These are phyloP conservation scores for Sarcophaga bullata DNA, from an alignment of 1,140 invertebrate genomes.

Conservation along the genomic window DNA sequence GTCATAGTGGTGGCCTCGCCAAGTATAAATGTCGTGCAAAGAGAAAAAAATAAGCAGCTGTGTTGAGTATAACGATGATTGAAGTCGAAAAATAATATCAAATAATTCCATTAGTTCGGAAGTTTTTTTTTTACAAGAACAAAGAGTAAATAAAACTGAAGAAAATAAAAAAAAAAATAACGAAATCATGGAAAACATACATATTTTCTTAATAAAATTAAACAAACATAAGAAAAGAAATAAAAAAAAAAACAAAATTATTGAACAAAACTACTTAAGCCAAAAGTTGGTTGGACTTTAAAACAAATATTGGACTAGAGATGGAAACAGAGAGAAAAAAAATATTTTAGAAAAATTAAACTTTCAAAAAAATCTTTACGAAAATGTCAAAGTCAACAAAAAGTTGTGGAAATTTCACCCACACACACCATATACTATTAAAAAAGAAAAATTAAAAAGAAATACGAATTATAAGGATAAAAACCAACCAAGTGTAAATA, in stretches of 20 bases:
- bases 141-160: slow-evolving; percentile 60
- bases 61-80: neutral
- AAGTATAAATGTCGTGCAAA: slow-evolving; percentile 46
- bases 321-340: neutral
- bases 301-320: slow-evolving; percentile 18
- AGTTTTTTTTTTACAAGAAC: slow-evolving; percentile 64
- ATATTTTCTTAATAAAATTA: slow-evolving; percentile 35
- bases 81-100: slow-evolving; percentile 50
- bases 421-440: neutral
- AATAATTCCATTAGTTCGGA: slow-evolving; percentile 65
- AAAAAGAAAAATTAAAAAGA: no score
- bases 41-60: slow-evolving; percentile 6
- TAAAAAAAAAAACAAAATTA: neutral
- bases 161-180: neutral
- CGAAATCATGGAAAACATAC: neutral
- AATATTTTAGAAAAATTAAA: neutral
- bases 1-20: neutral
- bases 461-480: neutral
- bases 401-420: neutral
- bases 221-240: neutral
- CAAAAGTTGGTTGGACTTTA: slow-evolving; percentile 12
- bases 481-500: neutral
- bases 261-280: slow-evolving; percentile 28
- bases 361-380: neutral
- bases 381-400: slow-evolving; percentile 6